Evolutionary conservation across 2,113 vertebrate genomes (phyloP), one percentile per base, ranked within the genome.

Genomic region (Himantopus leucocephalus): DNA sequence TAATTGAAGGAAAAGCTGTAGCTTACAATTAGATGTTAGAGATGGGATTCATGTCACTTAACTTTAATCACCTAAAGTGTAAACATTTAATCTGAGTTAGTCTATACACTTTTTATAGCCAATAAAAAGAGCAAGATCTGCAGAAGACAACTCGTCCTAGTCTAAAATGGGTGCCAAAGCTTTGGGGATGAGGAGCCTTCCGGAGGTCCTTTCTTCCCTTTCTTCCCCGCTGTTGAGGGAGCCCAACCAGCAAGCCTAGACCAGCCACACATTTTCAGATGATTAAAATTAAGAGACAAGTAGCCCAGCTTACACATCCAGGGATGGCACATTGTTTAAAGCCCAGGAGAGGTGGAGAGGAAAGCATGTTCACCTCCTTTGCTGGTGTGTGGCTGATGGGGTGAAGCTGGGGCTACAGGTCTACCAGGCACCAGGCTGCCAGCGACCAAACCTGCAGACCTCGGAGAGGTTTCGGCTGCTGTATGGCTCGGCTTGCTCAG

Each of bases 401-500:
- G 3, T 71, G 47, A 78, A 27, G 14, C 70, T 60, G 53, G 5
- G 5, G 6, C 16, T 82, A 43, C 5, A 2, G 12, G 17, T 32
- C 34, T 79, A n/a, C 52, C 18, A 23, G 32, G 14, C 37, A 68
- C 7, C 21, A 4, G 37, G 17, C 30, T 92, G 41, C 32, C 66
- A 64, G 24, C 2, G 1, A 10, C n/a, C 18, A 63, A 59, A 45
- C 27, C 21, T 45, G 39, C 35, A 74, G 62, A n/a, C 17, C 27
- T 37, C 0, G 0, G 24, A 23, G 30, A 35, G 15, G 34, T 64
- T 73, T 48, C 0, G 3, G 48, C 35, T 60, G n/a, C 35, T 20
- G 52, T 8, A 47, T 60, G 7, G 18, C 56, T 72, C 4, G 0
- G 34, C 52, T 81, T 78, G 30, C 85, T 48, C 62, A 82, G 62